These are phyloP conservation scores for Adela reaumurella DNA, from an alignment of 2,888 invertebrate species.

Conservation along the genomic window DNA sequence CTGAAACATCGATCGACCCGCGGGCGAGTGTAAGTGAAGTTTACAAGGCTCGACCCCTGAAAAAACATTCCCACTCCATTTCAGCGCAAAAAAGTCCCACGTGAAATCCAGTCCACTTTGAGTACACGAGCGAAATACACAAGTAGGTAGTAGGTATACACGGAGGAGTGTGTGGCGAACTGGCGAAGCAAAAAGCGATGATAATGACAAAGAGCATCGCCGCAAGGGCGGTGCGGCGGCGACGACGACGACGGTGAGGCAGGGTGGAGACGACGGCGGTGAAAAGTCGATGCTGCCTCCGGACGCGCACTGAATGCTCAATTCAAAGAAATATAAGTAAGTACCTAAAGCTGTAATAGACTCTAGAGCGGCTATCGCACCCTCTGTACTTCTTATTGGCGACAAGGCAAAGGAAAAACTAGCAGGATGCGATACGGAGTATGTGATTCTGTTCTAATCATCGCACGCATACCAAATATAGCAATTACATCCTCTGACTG, in stretches of 20 bases:
- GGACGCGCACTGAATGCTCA: neutral
- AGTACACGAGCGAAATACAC: neutral
- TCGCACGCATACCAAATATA: no score
- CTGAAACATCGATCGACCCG: no score
- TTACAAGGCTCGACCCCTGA: neutral
- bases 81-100: neutral
- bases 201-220: slow-evolving; percentile 48
- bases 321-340: neutral
- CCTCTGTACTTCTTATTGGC: no score
- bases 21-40: neutral
- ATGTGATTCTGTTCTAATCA: no score
- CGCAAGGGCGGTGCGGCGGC: slow-evolving; percentile 46
- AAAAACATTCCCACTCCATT: neutral
- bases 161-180: slow-evolving; percentile 19
- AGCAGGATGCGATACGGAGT: no score
- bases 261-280: neutral
- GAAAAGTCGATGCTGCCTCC: neutral
- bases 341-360: neutral
- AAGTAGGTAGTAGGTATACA: slow-evolving; percentile 9
- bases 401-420: no score
- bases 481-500: no score
- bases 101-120: neutral
- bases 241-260: slow-evolving; percentile 23
- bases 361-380: no score
- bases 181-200: slow-evolving; percentile 46